Percentiles rank a stretch among this genome's conserved stretches.
Conservation (phyloP, 2,797 vertebrate genomes). For the Hydrophis major region DNA sequence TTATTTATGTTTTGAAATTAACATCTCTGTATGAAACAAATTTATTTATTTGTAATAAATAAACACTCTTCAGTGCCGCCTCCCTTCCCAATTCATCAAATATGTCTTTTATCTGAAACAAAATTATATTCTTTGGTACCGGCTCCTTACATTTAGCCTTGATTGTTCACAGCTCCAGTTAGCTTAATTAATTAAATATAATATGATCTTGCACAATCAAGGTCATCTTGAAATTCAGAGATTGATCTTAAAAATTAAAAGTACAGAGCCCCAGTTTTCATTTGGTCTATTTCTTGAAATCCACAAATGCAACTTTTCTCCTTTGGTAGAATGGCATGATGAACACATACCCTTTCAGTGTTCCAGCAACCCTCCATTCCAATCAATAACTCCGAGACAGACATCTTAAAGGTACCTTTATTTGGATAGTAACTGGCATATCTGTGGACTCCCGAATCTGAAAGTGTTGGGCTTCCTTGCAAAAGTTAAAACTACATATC, state of each 20-base stretch:
- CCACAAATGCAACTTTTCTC: conserved; percentile 11
- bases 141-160: conserved; percentile 66
- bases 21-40: conserved; percentile 30
- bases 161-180: conserved; percentile 59
- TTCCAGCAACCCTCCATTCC: no score
- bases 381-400: no score
- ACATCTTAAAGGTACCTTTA: no score
- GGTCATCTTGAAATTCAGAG: conserved; percentile 57
- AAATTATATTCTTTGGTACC: conserved; percentile 53
- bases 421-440: no score
- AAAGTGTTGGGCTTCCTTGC: no score
- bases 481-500: no score
- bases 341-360: not conserved
- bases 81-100: conserved; percentile 43
- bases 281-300: not conserved
- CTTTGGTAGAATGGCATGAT: not conserved
- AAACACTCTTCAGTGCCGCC: conserved; percentile 56
- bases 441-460: no score
- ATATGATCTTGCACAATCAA: conserved; percentile 60
- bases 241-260: conserved; percentile 41
- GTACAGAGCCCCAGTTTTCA: conserved; percentile 26
- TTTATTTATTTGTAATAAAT: conserved; percentile 50
- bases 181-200: conserved; percentile 47
- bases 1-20: conserved; percentile 32
- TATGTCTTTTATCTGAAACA: conserved; percentile 59